Evolutionary conservation across 23 tunicate species (phyloP).

Genomic region (Ciona savignyi): DNA sequence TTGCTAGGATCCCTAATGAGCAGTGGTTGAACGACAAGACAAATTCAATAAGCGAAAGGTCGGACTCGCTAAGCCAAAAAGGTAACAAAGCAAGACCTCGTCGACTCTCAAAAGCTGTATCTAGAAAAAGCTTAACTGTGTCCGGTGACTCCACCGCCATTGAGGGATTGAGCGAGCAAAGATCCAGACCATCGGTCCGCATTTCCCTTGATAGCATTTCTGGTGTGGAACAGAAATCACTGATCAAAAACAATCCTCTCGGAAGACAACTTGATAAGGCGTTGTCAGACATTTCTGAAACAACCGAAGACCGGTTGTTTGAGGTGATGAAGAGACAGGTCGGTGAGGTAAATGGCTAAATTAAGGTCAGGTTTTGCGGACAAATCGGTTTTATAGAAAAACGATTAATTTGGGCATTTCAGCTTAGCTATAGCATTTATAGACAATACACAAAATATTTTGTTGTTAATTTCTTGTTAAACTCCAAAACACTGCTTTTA

Average conservation of each 20-base stretch:
- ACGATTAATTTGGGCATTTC: too few species aligned
- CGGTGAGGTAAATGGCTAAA: too few species aligned
- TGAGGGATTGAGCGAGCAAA: neutral
- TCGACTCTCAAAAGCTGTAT: neutral
- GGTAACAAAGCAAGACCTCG: neutral
- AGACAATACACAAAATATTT: too few species aligned
- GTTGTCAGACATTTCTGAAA: neutral
- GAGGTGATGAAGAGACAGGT: neutral
- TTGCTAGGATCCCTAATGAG: constrained; percentile 3
- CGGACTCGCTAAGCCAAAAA: neutral
- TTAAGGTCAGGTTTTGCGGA: too few species aligned
- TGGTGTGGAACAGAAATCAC: neutral
- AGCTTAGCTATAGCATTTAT: too few species aligned
- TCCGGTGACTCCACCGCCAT: neutral
- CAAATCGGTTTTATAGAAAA: too few species aligned
- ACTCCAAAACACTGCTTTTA: too few species aligned
- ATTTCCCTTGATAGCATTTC: neutral
- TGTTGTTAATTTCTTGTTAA: too few species aligned
- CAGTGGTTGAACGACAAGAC: too few species aligned
- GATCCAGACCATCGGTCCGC: neutral
- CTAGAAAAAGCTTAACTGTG: neutral
- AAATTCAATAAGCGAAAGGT: neutral
- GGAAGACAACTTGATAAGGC: neutral
- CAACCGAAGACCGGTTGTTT: neutral
- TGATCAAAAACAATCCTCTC: neutral